Evolutionary conservation across 2,113 vertebrate species (phyloP), one percentile per base, ranked within the genome.

Genomic region (Mungos mungo): DNA sequence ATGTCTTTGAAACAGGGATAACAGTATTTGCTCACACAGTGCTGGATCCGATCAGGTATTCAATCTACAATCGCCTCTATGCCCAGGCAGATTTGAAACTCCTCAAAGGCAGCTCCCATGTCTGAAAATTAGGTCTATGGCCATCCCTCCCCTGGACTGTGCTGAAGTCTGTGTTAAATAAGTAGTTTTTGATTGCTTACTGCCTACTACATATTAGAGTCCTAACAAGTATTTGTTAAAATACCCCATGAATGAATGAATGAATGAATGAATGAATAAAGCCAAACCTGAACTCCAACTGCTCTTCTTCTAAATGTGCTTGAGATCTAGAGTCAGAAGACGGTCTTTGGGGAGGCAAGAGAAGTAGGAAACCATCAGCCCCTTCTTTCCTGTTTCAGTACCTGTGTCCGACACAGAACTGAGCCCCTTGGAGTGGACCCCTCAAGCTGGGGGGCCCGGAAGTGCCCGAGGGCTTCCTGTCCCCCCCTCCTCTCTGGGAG

Each of bases 401-500:
- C 71, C 83, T 76, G 45, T 45, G 71, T 54, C 0, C 0, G 10
- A 38, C n/a, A 23, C 4, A 25, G 41, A 33, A n/a, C 66, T 88
- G 72, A 86, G n/a, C 35, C 86, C 60, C 8, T 0, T 12, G 45
- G 25, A 52, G 15, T 1, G 0, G 21, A 65, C 54, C 25, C 13
- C 79, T 57, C 74, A 71, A 77, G 50, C 35, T 15, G 9, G 23
- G 47, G n/a, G 50, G 16, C 38, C 68, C 45, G 0, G 13, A 77
- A 11, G 5, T 29, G 3, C 29, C 66, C 1, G 10, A 45, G 11
- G 13, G 9, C 82, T 0, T 15, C 13, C 14, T 50, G 19, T n/a
- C 41, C 29, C 31, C 9, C 68, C 76, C 10, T 29, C 68, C 16
- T 29, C 77, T 60, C 25, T 60, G 54, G 57, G 21, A 19, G 19